Base-by-base conservation (phyloP, 2,888 invertebrate genomes). In the Agrotis exclamationis region DNA sequence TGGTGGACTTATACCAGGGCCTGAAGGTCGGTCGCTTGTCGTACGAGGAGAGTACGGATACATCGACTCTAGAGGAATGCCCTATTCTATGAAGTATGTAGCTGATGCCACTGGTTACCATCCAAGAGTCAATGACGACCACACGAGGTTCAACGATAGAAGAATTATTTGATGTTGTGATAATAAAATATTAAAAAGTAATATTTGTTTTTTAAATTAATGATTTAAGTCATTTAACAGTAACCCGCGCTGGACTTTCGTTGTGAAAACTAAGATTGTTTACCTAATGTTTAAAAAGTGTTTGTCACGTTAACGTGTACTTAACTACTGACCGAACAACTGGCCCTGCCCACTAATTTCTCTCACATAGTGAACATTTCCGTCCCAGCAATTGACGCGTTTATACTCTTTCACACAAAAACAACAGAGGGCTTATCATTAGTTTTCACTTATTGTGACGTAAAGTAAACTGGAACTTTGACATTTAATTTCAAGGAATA, bases 101-200 rank as follows among this genome's bases (percentile, higher is more conserved):
- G 97, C 97, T 11, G 97, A 97, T 80, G 96, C 96, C 69, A 97
- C 97, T 74, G 97, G 97, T 2, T 96, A 89, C 71, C 93, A 90
- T 69, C 93, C 93, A 2, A 86, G 87, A 50, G 66, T 86, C 5
- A 83, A 86, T 7, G 82, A 90, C 18, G 89, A 91, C n/a, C 87
- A 90, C 39, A 89, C 89, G 2, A 88, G 95, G 79, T 95, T 91
- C 74, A 96, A 96, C 68, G 95, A 96, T 81, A 91, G 96, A 86
- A 88, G 91, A 82, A 92, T 95, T 69, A 87, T 94, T 85, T 94
- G 74, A 91, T 70, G 59, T 63, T 70, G 51, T 56, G 18, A 60
- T 60, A 80, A 65, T 79, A 72, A 78, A 78, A 0, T 44, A 24
- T 58, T 70, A 70, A 18, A 53, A 75, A 39, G 39, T 44, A 20